These are phyloP conservation scores for Mormyrus proboscirostris DNA, from an alignment of 2,797 vertebrate genomes.

Conservation along the genomic window DNA sequence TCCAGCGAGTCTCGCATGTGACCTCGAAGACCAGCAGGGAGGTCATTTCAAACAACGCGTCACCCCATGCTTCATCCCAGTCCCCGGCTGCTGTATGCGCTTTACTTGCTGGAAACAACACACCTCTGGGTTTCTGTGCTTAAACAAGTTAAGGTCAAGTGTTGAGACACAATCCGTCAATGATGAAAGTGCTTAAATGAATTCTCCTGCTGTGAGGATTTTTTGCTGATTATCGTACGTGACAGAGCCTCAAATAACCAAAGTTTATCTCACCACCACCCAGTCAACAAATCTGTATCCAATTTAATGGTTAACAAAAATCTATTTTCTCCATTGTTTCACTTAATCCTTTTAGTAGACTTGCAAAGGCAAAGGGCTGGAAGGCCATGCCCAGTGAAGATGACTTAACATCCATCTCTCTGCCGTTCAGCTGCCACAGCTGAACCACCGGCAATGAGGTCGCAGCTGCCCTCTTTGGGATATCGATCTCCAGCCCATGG, in stretches of 20 bases:
- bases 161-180: not conserved
- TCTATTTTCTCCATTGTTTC: not conserved
- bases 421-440: not conserved
- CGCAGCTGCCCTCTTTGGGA: not conserved
- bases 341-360: not conserved
- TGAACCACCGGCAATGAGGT: not conserved
- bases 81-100: not conserved
- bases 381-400: no score
- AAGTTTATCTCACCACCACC: not conserved
- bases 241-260: not conserved
- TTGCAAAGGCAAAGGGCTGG: not conserved
- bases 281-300: not conserved
- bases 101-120: not conserved
- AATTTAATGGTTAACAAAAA: not conserved
- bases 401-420: not conserved
- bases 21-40: conserved; percentile 41
- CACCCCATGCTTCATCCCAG: not conserved
- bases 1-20: conserved; percentile 59
- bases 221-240: not conserved
- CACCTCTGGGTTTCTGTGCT: not conserved
- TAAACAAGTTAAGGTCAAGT: not conserved
- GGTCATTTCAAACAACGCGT: conserved; percentile 47
- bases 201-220: not conserved
- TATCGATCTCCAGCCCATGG: conserved; percentile 45
- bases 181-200: not conserved